Percentiles rank a stretch among this genome's conserved stretches.
Conservation (phyloP, 2,888 invertebrate species). For the Neria commutata region DNA sequence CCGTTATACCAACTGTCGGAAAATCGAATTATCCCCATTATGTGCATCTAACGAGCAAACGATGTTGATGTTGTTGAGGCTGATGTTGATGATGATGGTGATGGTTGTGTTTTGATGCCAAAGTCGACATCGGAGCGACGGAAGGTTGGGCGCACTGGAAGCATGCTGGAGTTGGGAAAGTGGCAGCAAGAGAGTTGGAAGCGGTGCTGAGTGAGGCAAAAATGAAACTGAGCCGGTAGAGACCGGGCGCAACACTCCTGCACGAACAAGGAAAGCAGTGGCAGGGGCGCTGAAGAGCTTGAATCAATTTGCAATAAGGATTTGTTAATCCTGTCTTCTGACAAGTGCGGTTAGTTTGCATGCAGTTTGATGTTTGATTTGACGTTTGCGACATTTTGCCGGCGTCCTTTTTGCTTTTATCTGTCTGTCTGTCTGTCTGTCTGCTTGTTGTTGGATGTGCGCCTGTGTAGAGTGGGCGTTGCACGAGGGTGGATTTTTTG, state of each 20-base stretch:
- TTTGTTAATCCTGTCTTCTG: slow-evolving; percentile 60
- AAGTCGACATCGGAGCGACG: neutral
- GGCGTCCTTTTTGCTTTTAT: slow-evolving; percentile 26
- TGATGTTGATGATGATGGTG: slow-evolving; percentile 5
- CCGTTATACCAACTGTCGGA: slow-evolving; percentile 62
- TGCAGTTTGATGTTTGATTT: slow-evolving; percentile 31
- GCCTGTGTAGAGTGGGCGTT: slow-evolving; percentile 19
- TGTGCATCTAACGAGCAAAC: slow-evolving; percentile 49
- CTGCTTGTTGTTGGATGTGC: slow-evolving; percentile 39
- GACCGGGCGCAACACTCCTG: neutral
- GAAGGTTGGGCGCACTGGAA: neutral
- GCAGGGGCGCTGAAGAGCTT: slow-evolving; percentile 24
- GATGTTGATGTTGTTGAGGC: slow-evolving; percentile 23
- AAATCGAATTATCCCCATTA: slow-evolving; percentile 63
- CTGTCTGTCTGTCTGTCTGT: slow-evolving; percentile 20
- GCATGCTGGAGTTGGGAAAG: neutral
- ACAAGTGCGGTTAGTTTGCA: slow-evolving; percentile 58
- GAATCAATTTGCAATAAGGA: slow-evolving; percentile 59
- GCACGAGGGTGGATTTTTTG: slow-evolving; percentile 18
- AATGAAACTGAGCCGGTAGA: neutral
- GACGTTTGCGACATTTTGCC: slow-evolving; percentile 14
- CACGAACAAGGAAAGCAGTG: neutral
- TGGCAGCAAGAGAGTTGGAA: slow-evolving; percentile 6
- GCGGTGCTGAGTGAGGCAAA: slow-evolving; percentile 9
- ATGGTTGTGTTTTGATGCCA: neutral